A percentile compares a stretch with the other conserved stretches of the same genome.
These are phyloP conservation scores for Otus scops DNA, from an alignment of 2,797 vertebrate species.

Conservation along the genomic window DNA sequence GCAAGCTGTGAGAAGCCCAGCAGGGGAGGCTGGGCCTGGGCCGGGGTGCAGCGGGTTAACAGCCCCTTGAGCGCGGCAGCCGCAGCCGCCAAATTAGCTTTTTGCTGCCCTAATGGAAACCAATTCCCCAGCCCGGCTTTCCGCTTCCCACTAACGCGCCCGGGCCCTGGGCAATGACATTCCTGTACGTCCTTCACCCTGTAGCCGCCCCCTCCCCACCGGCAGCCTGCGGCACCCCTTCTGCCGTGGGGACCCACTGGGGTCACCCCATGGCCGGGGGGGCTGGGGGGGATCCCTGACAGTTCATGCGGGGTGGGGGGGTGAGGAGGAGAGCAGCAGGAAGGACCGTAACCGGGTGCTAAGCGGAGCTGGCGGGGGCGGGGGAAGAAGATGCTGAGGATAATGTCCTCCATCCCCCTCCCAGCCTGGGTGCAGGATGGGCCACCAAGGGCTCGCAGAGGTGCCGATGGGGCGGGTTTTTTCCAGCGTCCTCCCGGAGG, in stretches of 20 bases:
- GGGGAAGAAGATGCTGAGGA: too few species aligned
- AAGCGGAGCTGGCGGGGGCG: neutral
- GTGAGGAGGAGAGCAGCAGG: neutral
- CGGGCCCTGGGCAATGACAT: neutral
- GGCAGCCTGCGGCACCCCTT: neutral
- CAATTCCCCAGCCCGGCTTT: conserved; percentile 19
- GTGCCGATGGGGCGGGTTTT: neutral
- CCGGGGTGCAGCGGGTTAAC: conserved; percentile 25
- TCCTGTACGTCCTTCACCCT: neutral
- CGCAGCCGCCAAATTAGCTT: conserved; percentile 40
- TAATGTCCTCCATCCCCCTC: neutral
- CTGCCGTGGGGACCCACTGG: fast-evolving
- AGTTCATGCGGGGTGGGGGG: too few species aligned
- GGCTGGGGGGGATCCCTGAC: neutral
- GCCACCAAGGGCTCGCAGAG: neutral
- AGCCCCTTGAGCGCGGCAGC: neutral
- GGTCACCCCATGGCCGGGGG: fast-evolving
- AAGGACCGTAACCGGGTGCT: neutral
- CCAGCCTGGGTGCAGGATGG: neutral
- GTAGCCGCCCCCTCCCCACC: neutral
- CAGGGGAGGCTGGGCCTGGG: neutral
- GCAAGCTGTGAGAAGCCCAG: fast-evolving
- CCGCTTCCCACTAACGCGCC: neutral
- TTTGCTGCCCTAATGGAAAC: conserved; percentile 61
- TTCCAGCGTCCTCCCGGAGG: neutral